phyloP scores from a whole-genome alignment of 2,888 invertebrate genomes.

The Carabus problematicus region DNA sequence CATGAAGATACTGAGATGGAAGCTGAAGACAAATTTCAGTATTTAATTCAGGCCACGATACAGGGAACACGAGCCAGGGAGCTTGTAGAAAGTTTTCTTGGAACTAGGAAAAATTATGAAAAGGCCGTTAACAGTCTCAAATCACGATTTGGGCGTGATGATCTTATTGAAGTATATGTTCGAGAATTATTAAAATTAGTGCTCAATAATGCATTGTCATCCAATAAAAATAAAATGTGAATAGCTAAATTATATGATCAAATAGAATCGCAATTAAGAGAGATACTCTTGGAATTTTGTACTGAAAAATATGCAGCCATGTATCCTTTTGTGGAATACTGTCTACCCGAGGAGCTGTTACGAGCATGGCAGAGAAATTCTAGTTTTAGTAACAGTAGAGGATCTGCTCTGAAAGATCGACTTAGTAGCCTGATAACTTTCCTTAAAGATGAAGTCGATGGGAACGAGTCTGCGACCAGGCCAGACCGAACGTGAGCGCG shows the following conservation, averaged over 20 bases:
- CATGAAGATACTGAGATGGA: not conserved
- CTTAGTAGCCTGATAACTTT: conserved; percentile 43
- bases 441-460: conserved; percentile 47
- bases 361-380: conserved; percentile 29
- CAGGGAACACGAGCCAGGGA: too few species aligned
- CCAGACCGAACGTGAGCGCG: too few species aligned
- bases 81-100: too few species aligned
- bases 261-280: too few species aligned
- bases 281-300: conserved; percentile 16
- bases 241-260: too few species aligned
- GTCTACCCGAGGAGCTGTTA: conserved; percentile 23
- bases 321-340: conserved; percentile 32
- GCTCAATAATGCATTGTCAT: too few species aligned
- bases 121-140: conserved; percentile 22
- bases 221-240: too few species aligned
- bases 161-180: conserved; percentile 49
- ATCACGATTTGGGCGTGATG: conserved; percentile 28
- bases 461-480: too few species aligned
- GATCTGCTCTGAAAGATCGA: conserved; percentile 4
- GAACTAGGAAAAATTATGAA: conserved; percentile 23
- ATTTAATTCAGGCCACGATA: too few species aligned
- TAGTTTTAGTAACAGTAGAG: too few species aligned
- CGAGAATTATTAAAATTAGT: conserved; percentile 38
- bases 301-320: conserved; percentile 31
- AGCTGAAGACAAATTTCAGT: too few species aligned